Evolutionary conservation across 2,888 invertebrate species (phyloP).

Genomic region (Drosophila silvestris): DNA sequence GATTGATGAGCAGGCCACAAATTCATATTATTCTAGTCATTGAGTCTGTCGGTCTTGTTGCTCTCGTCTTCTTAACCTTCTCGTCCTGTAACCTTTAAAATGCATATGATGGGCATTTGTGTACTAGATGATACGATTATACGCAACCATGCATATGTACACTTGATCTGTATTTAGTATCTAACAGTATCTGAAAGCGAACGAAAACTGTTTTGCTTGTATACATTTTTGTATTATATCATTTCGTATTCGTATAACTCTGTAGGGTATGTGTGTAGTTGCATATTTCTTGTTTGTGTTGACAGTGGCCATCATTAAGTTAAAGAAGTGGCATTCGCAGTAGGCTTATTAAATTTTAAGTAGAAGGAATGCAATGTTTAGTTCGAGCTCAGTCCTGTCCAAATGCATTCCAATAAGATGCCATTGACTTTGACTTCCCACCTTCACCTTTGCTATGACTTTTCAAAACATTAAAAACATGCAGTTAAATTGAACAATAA

Average conservation of each 20-base stretch:
- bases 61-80: slow-evolving; percentile 13
- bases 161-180: background rate
- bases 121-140: background rate
- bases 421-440: background rate
- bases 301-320: slow-evolving; percentile 20
- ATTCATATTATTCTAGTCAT: slow-evolving; percentile 4
- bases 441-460: slow-evolving; percentile 13
- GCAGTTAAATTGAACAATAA: slow-evolving; percentile 35
- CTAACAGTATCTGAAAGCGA: background rate
- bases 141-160: background rate
- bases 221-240: background rate
- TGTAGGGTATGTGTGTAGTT: slow-evolving; percentile 4
- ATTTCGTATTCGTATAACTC: background rate
- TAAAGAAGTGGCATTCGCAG: slow-evolving; percentile 22
- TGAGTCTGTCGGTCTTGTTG: slow-evolving; percentile 1
- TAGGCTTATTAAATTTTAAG: slow-evolving; percentile 23
- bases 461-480: slow-evolving; percentile 23
- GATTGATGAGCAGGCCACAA: slow-evolving; percentile 45
- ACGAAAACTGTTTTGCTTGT: background rate
- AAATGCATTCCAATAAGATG: background rate
- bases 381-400: background rate
- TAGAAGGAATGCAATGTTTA: slow-evolving; percentile 10
- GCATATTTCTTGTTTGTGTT: background rate
- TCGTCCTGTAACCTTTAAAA: slow-evolving; percentile 3
- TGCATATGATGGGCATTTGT: background rate